Base-by-base conservation (phyloP, 1,140 invertebrate species). In the Drosophila ananassae region DNA sequence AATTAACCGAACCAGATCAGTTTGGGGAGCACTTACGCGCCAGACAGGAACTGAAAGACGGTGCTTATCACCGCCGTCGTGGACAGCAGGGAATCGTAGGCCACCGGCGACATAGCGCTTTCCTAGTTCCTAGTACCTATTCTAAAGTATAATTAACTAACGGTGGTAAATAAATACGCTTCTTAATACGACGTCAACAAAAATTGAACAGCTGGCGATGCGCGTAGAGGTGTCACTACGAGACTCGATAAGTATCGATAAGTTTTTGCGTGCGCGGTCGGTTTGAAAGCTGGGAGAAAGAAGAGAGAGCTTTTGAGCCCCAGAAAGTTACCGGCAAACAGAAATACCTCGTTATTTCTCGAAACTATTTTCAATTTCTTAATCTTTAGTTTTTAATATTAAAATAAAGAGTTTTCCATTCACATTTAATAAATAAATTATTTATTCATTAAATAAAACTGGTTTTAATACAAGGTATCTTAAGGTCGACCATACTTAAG, bases 21-120 rank as follows among this genome's bases (percentile, higher is more conserved):
- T 6, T 44, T 2, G 9, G 39, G 17, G 4, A 17, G 0, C 47
- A 83, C 91, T 80, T 90, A 92, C 91, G 77, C 64, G 57, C 95
- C 95, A 52, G 95, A 93, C 73, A 96, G 90, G 92, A 95, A 96
- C 77, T 95, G 95, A 55, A 95, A 91, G 56, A 95, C 93, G 9
- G 95, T 95, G 62, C 93, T 95, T 37, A 95, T 92, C 17, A 95
- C 95, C 12, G 95, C 95, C 44, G 94, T 93, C 0, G 93, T 92
- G n/a, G 89, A 84, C 48, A 91, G 54, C 34, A 94, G 94, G 8
- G 75, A 74, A 57, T 90, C 84, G 9, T 77, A 82, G 10, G 89
- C 64, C 48, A 77, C 56, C 58, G 76, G 46, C 46, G 68, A 22
- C 89, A 90, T 90, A 46, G 56, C 53, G 46, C 47, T 61, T 24